A percentile compares a stretch with the other conserved stretches of the same genome.
phyloP scores from a whole-genome alignment of 1,140 invertebrate genomes.

The Drosophila sproati region DNA sequence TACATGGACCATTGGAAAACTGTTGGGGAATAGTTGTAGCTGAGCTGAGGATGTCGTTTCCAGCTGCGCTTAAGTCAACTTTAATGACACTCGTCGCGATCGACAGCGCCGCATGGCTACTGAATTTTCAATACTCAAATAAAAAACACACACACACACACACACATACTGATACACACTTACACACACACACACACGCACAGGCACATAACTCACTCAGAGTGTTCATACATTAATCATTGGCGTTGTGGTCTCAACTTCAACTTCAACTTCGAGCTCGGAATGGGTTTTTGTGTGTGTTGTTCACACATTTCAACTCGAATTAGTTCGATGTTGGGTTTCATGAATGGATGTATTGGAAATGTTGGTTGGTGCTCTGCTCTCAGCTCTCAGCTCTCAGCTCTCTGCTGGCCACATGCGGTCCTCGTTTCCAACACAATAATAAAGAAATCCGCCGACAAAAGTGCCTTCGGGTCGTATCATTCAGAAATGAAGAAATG shows the following conservation, averaged over 20 bases:
- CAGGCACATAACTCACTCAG: conserved; percentile 39
- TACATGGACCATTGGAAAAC: too few species aligned
- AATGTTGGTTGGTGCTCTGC: background rate
- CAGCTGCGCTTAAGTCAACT: conserved; percentile 75
- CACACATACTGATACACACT: background rate
- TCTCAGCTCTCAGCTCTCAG: background rate
- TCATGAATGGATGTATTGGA: conserved; percentile 64
- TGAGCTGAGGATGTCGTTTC: conserved; percentile 35
- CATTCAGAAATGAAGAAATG: conserved; percentile 77
- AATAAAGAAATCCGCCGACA: conserved; percentile 78
- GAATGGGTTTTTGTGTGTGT: conserved; percentile 44
- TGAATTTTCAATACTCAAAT: conserved; percentile 50
- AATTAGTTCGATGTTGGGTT: conserved; percentile 62
- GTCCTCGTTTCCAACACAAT: conserved; percentile 56
- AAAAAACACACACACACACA: conserved; percentile 4
- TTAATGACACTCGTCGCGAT: conserved; percentile 77
- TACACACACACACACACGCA: background rate
- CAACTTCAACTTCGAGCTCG: conserved; percentile 5
- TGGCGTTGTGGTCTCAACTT: conserved; percentile 37
- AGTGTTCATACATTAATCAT: conserved; percentile 79
- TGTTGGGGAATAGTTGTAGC: conserved; percentile 5
- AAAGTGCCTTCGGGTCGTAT: conserved; percentile 51
- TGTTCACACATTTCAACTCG: conserved; percentile 79
- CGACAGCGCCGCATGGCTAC: conserved; percentile 70
- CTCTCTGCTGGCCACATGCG: conserved; percentile 59